phyloP scores from a whole-genome alignment of 1,140 invertebrate species.

The Zaprionus davidi region DNA sequence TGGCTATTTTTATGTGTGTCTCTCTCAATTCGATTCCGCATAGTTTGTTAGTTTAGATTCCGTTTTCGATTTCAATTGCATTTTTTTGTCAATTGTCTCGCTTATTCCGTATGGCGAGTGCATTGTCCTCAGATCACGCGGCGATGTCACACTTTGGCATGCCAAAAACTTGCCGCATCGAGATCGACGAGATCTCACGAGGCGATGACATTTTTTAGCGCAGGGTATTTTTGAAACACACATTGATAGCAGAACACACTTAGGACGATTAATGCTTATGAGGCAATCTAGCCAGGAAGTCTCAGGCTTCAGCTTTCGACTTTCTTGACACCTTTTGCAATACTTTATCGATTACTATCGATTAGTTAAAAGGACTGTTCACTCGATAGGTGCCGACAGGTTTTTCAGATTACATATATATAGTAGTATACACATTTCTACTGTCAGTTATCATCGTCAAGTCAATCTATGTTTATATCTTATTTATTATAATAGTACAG shows the following conservation, averaged over 20 bases:
- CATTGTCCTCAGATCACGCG: slow-evolving; percentile 72
- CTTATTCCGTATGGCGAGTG: slow-evolving; percentile 38
- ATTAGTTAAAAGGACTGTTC: too few species aligned
- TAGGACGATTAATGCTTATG: too few species aligned
- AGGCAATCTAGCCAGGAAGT: background rate
- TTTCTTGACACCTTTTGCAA: too few species aligned
- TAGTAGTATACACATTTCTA: background rate
- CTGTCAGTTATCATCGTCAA: background rate
- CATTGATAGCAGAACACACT: too few species aligned
- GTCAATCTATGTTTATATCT: background rate
- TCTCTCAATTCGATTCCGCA: slow-evolving; percentile 61
- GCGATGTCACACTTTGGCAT: slow-evolving; percentile 66
- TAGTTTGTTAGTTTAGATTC: slow-evolving; percentile 55
- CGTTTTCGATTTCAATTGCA: slow-evolving; percentile 62
- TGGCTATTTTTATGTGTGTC: slow-evolving; percentile 37
- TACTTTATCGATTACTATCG: too few species aligned
- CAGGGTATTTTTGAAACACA: background rate
- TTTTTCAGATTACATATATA: too few species aligned
- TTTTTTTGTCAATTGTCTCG: slow-evolving; percentile 35
- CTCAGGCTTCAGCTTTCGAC: too few species aligned
- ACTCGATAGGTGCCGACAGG: too few species aligned
- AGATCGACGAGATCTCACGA: background rate
- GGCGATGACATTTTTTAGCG: background rate
- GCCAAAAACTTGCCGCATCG: slow-evolving; percentile 63
- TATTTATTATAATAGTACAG: background rate